Evolutionary conservation across 2,797 vertebrate genomes (phyloP).

Genomic region (Picus viridis): DNA sequence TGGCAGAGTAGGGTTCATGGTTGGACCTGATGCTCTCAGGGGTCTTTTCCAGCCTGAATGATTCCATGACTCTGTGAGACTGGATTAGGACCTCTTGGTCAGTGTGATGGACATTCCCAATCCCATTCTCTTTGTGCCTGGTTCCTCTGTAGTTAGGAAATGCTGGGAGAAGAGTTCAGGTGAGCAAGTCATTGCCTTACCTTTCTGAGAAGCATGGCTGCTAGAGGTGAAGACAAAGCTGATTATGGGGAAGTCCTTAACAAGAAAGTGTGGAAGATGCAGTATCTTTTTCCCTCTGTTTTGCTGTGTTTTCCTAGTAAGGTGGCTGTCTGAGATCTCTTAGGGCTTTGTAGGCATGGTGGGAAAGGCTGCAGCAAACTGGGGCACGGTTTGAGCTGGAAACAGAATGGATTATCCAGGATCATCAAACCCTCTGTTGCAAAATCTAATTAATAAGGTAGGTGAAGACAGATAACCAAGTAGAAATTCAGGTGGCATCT

Average conservation of each 20-base stretch:
- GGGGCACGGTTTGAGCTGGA: background rate
- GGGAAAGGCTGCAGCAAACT: background rate
- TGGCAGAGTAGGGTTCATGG: no score
- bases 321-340: background rate
- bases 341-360: background rate
- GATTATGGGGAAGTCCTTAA: background rate
- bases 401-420: background rate
- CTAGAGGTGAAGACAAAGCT: background rate
- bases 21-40: no score
- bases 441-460: slow-evolving; percentile 26
- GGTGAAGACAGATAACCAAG: slow-evolving; percentile 17
- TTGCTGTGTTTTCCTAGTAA: background rate
- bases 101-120: background rate
- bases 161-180: background rate
- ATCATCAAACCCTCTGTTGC: background rate
- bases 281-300: background rate
- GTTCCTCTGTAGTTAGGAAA: background rate
- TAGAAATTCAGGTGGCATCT: slow-evolving; percentile 12
- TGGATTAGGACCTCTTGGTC: background rate
- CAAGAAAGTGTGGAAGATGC: background rate
- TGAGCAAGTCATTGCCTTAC: background rate
- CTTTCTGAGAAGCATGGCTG: background rate
- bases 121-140: background rate
- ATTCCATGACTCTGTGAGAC: no score
- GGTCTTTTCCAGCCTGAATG: no score